phyloP scores from a whole-genome alignment of 2,797 vertebrate species.

The Sylvia borin region DNA sequence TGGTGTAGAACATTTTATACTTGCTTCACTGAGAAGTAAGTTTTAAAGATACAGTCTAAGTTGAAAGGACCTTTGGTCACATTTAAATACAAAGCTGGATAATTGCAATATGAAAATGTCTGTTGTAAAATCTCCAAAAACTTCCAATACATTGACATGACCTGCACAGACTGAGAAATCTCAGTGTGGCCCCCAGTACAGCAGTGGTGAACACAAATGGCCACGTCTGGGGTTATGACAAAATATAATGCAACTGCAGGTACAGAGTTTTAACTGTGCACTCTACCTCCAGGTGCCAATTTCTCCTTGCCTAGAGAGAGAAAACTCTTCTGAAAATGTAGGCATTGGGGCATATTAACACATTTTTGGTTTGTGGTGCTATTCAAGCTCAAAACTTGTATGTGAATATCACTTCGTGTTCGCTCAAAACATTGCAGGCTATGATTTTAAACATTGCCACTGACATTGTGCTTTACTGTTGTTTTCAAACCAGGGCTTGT shows the following conservation, averaged over 20 bases:
- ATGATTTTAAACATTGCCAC: neutral
- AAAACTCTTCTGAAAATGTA: neutral
- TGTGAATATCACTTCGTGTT: neutral
- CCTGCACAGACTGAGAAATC: neutral
- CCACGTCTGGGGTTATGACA: neutral
- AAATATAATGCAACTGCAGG: neutral
- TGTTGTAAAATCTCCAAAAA: neutral
- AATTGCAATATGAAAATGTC: neutral
- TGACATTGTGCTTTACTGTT: neutral
- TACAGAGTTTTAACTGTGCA: neutral
- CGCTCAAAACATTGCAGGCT: neutral
- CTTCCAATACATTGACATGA: neutral
- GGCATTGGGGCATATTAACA: neutral
- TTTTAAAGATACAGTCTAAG: neutral
- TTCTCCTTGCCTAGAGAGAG: neutral
- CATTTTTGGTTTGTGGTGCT: neutral
- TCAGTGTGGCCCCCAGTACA: neutral
- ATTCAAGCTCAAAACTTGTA: neutral
- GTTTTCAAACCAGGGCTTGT: constrained; percentile 55
- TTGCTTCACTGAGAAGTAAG: neutral
- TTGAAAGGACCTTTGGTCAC: neutral
- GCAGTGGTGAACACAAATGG: neutral
- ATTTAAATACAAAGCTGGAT: neutral
- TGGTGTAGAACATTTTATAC: neutral
- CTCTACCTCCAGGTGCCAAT: neutral